These are phyloP conservation scores for Dorcus parallelipipedus DNA, from an alignment of 2,888 invertebrate species.

Conservation along the genomic window DNA sequence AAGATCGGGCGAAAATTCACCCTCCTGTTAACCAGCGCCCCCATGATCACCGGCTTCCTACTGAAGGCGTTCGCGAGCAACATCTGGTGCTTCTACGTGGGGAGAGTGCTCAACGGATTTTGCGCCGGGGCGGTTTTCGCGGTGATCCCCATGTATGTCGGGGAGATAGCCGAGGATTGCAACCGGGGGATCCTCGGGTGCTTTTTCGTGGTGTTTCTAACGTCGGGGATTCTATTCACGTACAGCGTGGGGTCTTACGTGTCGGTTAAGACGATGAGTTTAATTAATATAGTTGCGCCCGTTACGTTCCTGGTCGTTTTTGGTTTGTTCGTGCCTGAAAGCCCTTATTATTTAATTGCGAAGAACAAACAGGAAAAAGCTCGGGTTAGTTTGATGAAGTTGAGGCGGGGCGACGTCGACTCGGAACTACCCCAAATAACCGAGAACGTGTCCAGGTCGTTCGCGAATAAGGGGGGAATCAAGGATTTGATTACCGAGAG, in stretches of 20 bases:
- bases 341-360: slow-evolving; percentile 65
- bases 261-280: slow-evolving; percentile 60
- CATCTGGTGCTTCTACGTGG: slow-evolving; percentile 14
- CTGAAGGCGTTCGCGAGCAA: slow-evolving; percentile 17
- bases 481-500: slow-evolving; percentile 31
- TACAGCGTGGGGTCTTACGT: slow-evolving; percentile 69
- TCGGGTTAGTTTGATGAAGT: slow-evolving; percentile 58
- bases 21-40: slow-evolving; percentile 61
- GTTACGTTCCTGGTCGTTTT: slow-evolving; percentile 52
- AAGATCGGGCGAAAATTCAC: slow-evolving; percentile 62
- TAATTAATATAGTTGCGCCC: slow-evolving; percentile 57
- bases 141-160: slow-evolving; percentile 78
- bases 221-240: slow-evolving; percentile 62
- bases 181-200: slow-evolving; percentile 80
- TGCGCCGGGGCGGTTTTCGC: slow-evolving; percentile 64
- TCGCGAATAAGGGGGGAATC: slow-evolving; percentile 34
- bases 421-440: slow-evolving; percentile 53
- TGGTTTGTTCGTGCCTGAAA: slow-evolving; percentile 74
- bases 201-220: slow-evolving; percentile 63
- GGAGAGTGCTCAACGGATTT: slow-evolving; percentile 18
- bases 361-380: slow-evolving; percentile 61
- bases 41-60: slow-evolving; percentile 55
- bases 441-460: slow-evolving; percentile 41
- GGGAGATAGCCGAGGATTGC: slow-evolving; percentile 77
- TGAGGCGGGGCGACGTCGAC: slow-evolving; percentile 65